phyloP scores from a whole-genome alignment of 2,797 vertebrate genomes.

The Sphenopsis melanotis region DNA sequence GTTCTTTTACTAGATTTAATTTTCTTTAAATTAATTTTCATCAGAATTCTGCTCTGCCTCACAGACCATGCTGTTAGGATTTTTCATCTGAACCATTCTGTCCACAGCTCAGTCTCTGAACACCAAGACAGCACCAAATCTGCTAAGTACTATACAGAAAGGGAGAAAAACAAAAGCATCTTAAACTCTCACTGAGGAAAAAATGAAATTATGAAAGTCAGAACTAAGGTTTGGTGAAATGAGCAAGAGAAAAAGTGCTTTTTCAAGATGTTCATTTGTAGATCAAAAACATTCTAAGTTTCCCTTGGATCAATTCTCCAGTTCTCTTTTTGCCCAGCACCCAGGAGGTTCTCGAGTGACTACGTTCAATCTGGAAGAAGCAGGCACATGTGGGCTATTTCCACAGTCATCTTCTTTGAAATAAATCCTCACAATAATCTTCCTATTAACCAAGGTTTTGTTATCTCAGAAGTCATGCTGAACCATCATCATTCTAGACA shows the following conservation, averaged over 20 bases:
- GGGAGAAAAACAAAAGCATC: neutral
- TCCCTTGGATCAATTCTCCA: neutral
- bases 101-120: neutral
- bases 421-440: neutral
- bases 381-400: neutral
- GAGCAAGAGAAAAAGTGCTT: neutral
- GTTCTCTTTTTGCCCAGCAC: neutral
- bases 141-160: neutral
- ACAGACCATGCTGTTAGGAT: neutral
- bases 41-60: neutral
- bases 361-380: neutral
- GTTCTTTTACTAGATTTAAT: neutral
- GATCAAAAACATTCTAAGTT: neutral
- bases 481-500: neutral
- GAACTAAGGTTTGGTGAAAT: neutral
- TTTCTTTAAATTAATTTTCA: neutral
- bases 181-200: neutral
- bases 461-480: neutral
- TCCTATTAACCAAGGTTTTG: neutral
- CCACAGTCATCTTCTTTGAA: neutral
- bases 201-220: neutral
- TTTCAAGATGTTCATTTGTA: neutral
- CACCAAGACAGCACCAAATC: neutral
- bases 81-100: neutral
- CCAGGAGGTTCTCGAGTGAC: neutral